A percentile compares a stretch with the other conserved stretches of the same genome.
These are phyloP conservation scores for Stegastes partitus DNA, from an alignment of 2,113 vertebrate species.

Conservation along the genomic window DNA sequence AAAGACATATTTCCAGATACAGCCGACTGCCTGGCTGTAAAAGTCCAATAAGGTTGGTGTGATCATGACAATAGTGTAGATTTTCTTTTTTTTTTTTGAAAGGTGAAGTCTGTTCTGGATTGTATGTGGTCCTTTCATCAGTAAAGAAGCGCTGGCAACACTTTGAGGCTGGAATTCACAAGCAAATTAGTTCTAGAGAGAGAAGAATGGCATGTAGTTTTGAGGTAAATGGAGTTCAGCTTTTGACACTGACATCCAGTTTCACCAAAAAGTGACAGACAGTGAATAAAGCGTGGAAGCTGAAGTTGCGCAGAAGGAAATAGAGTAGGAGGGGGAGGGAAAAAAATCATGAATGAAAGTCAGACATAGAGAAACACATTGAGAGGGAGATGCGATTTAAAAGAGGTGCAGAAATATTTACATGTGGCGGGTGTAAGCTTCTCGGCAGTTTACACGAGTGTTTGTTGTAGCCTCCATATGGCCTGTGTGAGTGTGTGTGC, in stretches of 20 bases:
- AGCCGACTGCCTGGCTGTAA: background rate
- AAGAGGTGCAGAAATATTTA: background rate
- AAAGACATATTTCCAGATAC: slow-evolving; percentile 6
- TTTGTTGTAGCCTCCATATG: slow-evolving; percentile 9
- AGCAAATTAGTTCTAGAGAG: slow-evolving; percentile 4
- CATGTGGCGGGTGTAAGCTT: background rate
- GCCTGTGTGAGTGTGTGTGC: slow-evolving; percentile 28
- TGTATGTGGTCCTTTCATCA: slow-evolving; percentile 18
- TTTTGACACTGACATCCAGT: slow-evolving; percentile 38
- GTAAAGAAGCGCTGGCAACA: slow-evolving; percentile 26
- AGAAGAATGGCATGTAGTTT: slow-evolving; percentile 17
- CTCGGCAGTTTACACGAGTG: slow-evolving; percentile 17
- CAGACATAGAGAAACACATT: slow-evolving; percentile 1
- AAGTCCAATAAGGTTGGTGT: slow-evolving; percentile 15
- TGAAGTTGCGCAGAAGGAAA: slow-evolving; percentile 20
- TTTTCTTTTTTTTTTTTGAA: background rate
- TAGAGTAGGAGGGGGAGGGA: background rate
- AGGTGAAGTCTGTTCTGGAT: slow-evolving; percentile 2
- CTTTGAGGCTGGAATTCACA: background rate
- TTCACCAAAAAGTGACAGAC: slow-evolving; percentile 33
- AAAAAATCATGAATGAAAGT: slow-evolving; percentile 30
- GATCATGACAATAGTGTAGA: background rate
- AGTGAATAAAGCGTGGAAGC: background rate
- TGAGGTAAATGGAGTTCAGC: slow-evolving; percentile 1
- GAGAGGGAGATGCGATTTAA: background rate